phyloP scores from a whole-genome alignment of 92 coral and sea anemone genomes.

The Palythoa heliodiscus region DNA sequence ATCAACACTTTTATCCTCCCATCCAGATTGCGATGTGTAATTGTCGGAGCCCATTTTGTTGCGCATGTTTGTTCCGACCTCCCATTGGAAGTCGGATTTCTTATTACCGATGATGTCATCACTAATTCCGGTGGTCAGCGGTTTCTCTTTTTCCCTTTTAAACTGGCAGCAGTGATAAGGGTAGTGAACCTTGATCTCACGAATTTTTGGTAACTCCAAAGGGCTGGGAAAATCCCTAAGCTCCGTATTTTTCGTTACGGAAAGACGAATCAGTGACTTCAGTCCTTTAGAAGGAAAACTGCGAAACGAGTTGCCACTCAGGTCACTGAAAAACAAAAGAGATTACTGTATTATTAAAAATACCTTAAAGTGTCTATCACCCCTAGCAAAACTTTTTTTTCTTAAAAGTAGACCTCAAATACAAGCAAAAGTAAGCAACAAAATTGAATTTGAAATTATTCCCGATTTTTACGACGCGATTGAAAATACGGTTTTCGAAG shows the following conservation, averaged over 20 bases:
- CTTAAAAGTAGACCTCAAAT: no score
- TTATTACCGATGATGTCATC: background rate
- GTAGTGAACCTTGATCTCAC: constrained; percentile 60
- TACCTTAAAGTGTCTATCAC: no score
- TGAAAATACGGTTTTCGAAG: no score
- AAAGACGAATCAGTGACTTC: constrained; percentile 49
- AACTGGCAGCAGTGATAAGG: constrained; percentile 95
- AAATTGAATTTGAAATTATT: no score
- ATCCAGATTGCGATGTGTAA: constrained; percentile 1
- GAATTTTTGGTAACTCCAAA: constrained; percentile 59
- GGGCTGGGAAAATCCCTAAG: constrained; percentile 70
- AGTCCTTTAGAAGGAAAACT: constrained; percentile 79
- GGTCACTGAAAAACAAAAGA: constrained; percentile 57
- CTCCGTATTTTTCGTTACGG: constrained; percentile 65
- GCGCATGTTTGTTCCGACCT: background rate
- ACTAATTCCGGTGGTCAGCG: background rate
- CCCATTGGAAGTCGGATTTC: background rate
- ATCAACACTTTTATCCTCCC: constrained; percentile 50
- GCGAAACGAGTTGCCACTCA: constrained; percentile 71
- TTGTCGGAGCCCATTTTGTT: background rate
- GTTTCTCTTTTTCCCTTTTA: constrained; percentile 45
- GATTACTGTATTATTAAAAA: background rate
- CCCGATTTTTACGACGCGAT: no score
- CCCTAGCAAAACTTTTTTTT: no score
- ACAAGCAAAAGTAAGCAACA: no score